These are phyloP conservation scores for Drosophila athabasca DNA, from an alignment of 1,140 invertebrate genomes.

Conservation along the genomic window DNA sequence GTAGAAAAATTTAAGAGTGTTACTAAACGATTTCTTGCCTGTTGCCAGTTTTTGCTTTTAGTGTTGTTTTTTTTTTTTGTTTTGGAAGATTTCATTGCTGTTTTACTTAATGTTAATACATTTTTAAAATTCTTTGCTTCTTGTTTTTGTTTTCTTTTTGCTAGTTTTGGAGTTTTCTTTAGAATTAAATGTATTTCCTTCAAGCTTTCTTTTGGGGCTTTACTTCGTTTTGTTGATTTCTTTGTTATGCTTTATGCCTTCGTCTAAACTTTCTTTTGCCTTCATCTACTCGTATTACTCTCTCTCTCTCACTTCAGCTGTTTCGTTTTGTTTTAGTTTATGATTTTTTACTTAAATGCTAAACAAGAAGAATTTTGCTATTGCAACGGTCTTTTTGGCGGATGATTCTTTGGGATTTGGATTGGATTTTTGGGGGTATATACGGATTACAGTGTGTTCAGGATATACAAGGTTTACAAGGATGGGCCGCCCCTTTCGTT, in stretches of 20 bases:
- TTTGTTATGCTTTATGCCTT: constrained; percentile 70
- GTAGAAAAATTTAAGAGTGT: constrained; percentile 73
- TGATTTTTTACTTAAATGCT: constrained; percentile 72
- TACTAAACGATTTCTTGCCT: constrained; percentile 58
- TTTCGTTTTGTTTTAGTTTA: constrained; percentile 24
- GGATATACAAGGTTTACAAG: background rate
- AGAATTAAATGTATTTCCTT: constrained; percentile 46
- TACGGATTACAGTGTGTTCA: background rate
- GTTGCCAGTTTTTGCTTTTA: constrained; percentile 13
- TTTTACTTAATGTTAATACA: constrained; percentile 73
- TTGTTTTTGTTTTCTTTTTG: constrained; percentile 50
- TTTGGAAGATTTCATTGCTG: constrained; percentile 78
- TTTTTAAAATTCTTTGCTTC: constrained; percentile 58
- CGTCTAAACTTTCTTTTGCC: constrained; percentile 19
- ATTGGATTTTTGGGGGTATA: constrained; percentile 6
- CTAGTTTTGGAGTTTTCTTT: constrained; percentile 50
- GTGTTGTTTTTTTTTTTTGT: constrained; percentile 36
- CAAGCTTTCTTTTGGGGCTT: constrained; percentile 14
- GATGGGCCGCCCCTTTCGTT: constrained; percentile 53
- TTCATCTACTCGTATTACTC: constrained; percentile 26
- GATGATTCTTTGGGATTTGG: constrained; percentile 1
- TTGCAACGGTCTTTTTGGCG: constrained; percentile 59
- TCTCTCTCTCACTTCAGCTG: background rate
- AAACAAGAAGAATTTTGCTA: constrained; percentile 79
- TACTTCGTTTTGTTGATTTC: constrained; percentile 61